Base-by-base conservation (phyloP, 2,113 vertebrate species). In the Aegotheles bennettii region DNA sequence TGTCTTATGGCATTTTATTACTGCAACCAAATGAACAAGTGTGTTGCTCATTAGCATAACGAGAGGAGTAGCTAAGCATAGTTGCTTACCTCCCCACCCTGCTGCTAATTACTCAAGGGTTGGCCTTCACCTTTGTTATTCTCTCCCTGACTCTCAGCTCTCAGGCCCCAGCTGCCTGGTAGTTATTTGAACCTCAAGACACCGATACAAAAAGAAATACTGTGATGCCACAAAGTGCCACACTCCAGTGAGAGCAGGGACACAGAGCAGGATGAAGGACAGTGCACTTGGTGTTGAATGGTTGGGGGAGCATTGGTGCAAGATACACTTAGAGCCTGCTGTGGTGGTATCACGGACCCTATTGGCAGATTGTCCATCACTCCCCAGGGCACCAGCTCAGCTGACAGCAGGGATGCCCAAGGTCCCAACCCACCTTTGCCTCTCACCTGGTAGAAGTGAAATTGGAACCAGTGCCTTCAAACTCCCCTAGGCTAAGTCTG, bases 321-420 rank as follows among this genome's bases (percentile, higher is more conserved):
- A 36, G 43, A 59, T 10, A n/a, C 0, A 0, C 13, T 42, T 31
- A 9, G 28, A 70, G 42, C 10, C 47, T 79, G 65, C 48, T 26
- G 33, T 23, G 26, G 29, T 24, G 45, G 50, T 7, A 77, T 19
- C 50, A 53, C 21, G 69, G 36, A 60, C 10, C 20, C 17, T 59
- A 7, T 5, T 0, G 1, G 38, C 53, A 78, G 71, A 69, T 7
- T 23, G 35, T 13, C 45, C 38, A 31, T 38, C 69, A 11, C 64
- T 19, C 2, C 35, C 14, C 53, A 53, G 12, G 13, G 23, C 45
- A 29, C 3, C 40, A n/a, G 40, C 31, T 69, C 68, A 33, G 16
- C 0, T 59, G 42, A 63, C 16, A 63, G 19, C 83, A 83, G 50
- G 5, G 47, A 64, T 3, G 3, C 20, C 3, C 0, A 26, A 67